Evolutionary conservation across 2,113 vertebrate species (phyloP).

Genomic region (Mustelus asterias): DNA sequence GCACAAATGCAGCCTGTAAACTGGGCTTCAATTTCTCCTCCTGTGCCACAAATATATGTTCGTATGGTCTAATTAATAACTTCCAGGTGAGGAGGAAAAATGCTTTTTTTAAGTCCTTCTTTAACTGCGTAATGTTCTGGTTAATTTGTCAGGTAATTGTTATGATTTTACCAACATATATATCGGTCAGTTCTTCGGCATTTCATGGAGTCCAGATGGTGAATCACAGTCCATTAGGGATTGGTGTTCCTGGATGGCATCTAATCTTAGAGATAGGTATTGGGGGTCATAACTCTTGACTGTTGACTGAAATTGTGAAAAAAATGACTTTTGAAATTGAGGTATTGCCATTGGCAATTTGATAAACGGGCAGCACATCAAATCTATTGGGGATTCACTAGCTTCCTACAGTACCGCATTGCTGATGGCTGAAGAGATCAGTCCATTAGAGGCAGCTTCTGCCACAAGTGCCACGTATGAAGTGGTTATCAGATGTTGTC

Average conservation of each 20-base stretch:
- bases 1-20: constrained; percentile 76
- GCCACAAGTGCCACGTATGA: not conserved
- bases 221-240: not conserved
- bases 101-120: not conserved
- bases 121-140: not conserved
- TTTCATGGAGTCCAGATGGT: not conserved
- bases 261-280: too few relatives aligned
- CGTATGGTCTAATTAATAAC: constrained; percentile 74
- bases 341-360: not conserved
- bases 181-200: not conserved
- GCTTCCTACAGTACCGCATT: not conserved
- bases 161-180: not conserved
- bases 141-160: not conserved
- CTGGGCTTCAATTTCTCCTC: constrained; percentile 79
- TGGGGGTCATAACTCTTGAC: not conserved
- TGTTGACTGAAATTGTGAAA: not conserved
- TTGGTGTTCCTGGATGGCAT: not conserved
- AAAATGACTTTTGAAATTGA: not conserved
- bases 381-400: not conserved
- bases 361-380: not conserved
- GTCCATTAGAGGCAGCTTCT: not conserved
- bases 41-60: constrained; percentile 62
- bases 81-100: constrained; percentile 65
- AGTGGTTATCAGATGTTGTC: not conserved
- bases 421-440: not conserved